A percentile compares a stretch with the other conserved stretches of the same genome.
Conservation (phyloP, 2,888 invertebrate genomes). For the Heteromyza rotundicornis region DNA sequence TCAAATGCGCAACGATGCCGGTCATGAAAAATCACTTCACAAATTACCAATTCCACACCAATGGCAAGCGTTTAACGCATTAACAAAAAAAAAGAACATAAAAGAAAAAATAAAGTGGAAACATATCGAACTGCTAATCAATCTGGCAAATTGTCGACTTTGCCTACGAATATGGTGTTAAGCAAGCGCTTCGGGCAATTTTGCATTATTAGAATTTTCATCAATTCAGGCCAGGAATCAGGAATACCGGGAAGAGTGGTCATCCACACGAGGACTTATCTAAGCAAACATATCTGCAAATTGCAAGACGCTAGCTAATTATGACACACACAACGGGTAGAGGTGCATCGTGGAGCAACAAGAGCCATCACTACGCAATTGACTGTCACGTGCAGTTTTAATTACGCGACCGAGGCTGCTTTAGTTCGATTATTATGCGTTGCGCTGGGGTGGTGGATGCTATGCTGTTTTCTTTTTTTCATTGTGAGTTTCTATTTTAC, state of each 20-base stretch:
- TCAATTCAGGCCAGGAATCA: not conserved
- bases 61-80: slow-evolving; percentile 45
- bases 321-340: not conserved
- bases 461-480: not conserved
- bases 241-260: not conserved
- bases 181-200: slow-evolving; percentile 6
- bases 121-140: slow-evolving; percentile 40
- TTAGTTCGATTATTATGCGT: not conserved
- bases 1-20: too few relatives aligned
- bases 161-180: slow-evolving; percentile 27
- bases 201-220: not conserved
- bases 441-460: not conserved
- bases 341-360: too few relatives aligned
- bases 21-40: not conserved
- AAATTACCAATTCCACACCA: slow-evolving; percentile 53
- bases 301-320: not conserved
- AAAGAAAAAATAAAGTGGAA: not conserved
- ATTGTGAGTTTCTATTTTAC: not conserved
- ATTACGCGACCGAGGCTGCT: not conserved
- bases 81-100: too few relatives aligned
- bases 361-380: too few relatives aligned
- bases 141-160: slow-evolving; percentile 54
- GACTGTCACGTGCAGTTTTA: slow-evolving; percentile 14
- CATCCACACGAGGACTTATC: not conserved
- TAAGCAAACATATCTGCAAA: not conserved